Percentiles rank a stretch among this genome's conserved stretches.
These are phyloP conservation scores for Cantharis lateralis DNA, from an alignment of 2,888 invertebrate species.

Conservation along the genomic window DNA sequence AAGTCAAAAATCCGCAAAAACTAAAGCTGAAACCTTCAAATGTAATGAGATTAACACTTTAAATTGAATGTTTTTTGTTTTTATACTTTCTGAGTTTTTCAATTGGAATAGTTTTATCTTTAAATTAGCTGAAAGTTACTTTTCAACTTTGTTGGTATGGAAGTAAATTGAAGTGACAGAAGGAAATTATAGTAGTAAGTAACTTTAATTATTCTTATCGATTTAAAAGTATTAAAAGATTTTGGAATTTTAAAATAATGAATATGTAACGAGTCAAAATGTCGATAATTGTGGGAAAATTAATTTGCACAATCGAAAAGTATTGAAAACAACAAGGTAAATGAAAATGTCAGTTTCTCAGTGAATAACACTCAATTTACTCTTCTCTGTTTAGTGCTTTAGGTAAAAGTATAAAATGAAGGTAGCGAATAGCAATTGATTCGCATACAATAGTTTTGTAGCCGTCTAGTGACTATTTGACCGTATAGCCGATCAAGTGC, in stretches of 20 bases:
- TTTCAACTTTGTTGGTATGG: conserved; percentile 3
- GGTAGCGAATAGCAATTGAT: not conserved
- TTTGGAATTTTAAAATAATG: not conserved
- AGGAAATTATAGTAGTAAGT: not conserved
- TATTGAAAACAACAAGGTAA: not conserved
- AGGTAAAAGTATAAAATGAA: not conserved
- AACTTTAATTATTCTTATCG: not conserved
- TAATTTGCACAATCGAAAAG: not conserved
- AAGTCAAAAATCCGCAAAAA: not conserved
- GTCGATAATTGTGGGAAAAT: too few relatives aligned
- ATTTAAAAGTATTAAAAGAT: not conserved
- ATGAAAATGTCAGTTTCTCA: not conserved
- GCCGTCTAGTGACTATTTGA: conserved; percentile 7
- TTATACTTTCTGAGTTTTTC: conserved; percentile 1
- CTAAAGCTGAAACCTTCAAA: not conserved
- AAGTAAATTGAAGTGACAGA: conserved; percentile 3
- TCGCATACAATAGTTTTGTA: not conserved
- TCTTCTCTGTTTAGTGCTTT: not conserved
- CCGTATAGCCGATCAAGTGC: conserved; percentile 14
- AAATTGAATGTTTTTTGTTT: not conserved
- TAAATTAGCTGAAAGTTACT: conserved; percentile 5
- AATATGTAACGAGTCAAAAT: too few relatives aligned
- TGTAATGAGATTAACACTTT: not conserved
- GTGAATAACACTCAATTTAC: not conserved
- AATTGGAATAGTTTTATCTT: conserved; percentile 3